Percentiles rank a stretch among this genome's conserved stretches.
These are phyloP conservation scores for Alligator mississippiensis DNA, from an alignment of 2,113 vertebrate genomes.

Conservation along the genomic window DNA sequence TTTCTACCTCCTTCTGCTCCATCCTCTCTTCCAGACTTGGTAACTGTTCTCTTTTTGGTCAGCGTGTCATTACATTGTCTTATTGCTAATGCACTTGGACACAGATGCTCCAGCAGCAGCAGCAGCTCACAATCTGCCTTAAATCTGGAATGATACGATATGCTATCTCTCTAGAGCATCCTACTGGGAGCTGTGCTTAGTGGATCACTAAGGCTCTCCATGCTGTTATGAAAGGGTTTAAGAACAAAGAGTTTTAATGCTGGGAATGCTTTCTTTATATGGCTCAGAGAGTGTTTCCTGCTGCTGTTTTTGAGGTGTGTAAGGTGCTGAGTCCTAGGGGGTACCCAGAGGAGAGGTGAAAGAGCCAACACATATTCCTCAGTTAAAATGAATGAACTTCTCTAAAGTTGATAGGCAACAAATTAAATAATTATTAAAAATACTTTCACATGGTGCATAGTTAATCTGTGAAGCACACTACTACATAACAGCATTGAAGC, in stretches of 20 bases:
- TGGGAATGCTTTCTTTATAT: constrained; percentile 68
- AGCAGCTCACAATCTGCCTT: neutral
- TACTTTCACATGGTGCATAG: constrained; percentile 68
- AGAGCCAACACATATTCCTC: constrained; percentile 48
- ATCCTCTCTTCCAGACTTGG: neutral
- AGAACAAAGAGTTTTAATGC: constrained; percentile 4
- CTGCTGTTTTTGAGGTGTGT: neutral
- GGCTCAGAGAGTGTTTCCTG: constrained; percentile 51
- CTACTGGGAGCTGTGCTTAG: constrained; percentile 28
- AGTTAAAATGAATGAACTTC: constrained; percentile 55
- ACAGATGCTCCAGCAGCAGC: neutral
- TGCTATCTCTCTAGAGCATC: neutral
- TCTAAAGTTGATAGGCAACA: constrained; percentile 71
- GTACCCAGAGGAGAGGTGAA: neutral
- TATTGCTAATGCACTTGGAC: neutral
- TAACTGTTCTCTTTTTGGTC: neutral
- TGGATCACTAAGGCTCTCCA: neutral
- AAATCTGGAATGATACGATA: neutral
- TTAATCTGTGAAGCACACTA: constrained; percentile 71
- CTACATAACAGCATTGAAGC: constrained; percentile 66
- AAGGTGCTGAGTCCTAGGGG: constrained; percentile 57
- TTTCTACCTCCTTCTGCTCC: neutral
- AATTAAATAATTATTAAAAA: constrained; percentile 68
- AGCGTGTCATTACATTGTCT: neutral
- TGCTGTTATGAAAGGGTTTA: neutral